phyloP scores from a whole-genome alignment of 30 jellyfish, hydroid and myxozoan genomes.

The Aurelia sp. region DNA sequence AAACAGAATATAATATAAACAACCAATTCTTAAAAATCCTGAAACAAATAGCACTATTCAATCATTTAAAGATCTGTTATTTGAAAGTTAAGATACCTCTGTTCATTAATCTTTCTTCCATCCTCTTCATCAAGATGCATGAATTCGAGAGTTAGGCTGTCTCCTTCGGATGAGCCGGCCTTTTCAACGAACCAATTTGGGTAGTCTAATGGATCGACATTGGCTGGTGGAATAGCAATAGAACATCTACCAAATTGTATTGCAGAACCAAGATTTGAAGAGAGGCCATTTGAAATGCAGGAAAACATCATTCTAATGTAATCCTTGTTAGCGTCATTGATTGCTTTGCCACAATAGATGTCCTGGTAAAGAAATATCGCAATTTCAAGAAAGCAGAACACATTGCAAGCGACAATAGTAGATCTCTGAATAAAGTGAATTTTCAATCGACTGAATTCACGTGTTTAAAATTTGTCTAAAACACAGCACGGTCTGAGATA shows the following conservation, averaged over 20 bases:
- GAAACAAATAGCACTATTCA: too few relatives aligned
- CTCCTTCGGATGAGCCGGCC: slow-evolving; percentile 12
- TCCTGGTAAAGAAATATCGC: slow-evolving; percentile 7
- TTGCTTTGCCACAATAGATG: slow-evolving; percentile 47
- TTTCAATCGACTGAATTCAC: too few relatives aligned
- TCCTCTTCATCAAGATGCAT: slow-evolving; percentile 16
- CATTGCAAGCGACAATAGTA: not conserved
- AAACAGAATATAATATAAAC: too few relatives aligned
- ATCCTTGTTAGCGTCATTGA: slow-evolving; percentile 18
- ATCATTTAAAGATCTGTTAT: too few relatives aligned
- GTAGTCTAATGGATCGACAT: slow-evolving; percentile 75
- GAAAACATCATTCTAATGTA: slow-evolving; percentile 20
- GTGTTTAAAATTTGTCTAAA: too few relatives aligned
- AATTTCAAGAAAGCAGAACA: not conserved
- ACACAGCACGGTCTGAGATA: too few relatives aligned
- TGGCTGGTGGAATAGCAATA: slow-evolving; percentile 85
- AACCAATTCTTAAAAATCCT: too few relatives aligned
- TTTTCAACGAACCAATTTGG: slow-evolving; percentile 67
- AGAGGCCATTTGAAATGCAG: slow-evolving; percentile 23
- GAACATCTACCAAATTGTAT: slow-evolving; percentile 64
- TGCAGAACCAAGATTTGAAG: slow-evolving; percentile 47
- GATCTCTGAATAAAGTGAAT: too few relatives aligned
- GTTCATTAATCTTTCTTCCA: slow-evolving; percentile 27
- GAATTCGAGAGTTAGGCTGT: slow-evolving; percentile 18
- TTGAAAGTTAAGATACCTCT: slow-evolving; percentile 26